Conservation (phyloP, 2,113 vertebrate species). For the Pelodiscus sinensis region DNA sequence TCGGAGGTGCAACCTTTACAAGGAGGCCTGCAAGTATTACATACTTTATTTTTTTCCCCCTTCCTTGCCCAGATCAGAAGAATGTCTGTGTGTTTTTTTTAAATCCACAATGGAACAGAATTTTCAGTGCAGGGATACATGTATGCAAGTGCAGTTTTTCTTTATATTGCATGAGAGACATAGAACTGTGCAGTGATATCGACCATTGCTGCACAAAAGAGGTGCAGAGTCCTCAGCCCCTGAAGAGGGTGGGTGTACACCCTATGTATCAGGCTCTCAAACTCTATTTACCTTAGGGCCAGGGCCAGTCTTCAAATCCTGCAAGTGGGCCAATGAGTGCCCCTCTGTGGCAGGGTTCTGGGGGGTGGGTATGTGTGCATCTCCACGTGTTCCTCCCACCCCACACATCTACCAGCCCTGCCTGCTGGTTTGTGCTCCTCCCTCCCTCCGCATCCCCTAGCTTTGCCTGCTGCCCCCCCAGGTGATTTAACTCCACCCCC, state of each 20-base stretch:
- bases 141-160: background rate
- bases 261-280: background rate
- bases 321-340: no score
- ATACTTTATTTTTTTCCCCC: background rate
- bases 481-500: no score
- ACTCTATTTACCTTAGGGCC: no score
- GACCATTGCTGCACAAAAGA: background rate
- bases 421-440: no score
- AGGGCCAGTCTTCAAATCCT: no score
- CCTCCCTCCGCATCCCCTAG: no score
- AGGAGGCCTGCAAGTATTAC: background rate
- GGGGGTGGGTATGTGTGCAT: no score
- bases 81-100: background rate
- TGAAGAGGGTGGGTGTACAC: slow-evolving; percentile 19
- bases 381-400: no score
- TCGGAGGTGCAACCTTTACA: background rate
- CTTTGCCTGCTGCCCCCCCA: no score
- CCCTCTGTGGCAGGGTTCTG: no score
- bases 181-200: background rate
- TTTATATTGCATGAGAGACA: background rate
- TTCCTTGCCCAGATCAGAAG: background rate
- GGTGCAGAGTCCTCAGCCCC: background rate
- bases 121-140: background rate
- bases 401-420: no score
- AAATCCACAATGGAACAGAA: background rate